Percentiles rank a stretch among this genome's conserved stretches.
Conservation (phyloP, 2,113 vertebrate species). For the western clawed frog (Xenopus tropicalis) region DNA sequence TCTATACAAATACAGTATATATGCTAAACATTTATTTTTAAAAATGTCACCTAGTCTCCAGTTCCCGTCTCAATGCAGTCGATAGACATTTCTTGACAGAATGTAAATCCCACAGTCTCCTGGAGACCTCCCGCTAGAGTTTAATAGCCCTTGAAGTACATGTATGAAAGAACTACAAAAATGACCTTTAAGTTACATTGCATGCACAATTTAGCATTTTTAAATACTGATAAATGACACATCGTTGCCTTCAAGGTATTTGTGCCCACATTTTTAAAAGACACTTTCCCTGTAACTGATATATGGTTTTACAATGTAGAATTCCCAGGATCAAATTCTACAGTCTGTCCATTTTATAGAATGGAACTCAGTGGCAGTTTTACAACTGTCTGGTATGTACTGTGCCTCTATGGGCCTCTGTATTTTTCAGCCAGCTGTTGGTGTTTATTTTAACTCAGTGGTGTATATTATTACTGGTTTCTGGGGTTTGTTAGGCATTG, state of each 20-base stretch:
- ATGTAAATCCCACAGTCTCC: neutral
- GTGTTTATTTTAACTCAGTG: conserved; percentile 42
- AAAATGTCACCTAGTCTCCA: too few relatives aligned
- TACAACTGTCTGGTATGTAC: conserved; percentile 44
- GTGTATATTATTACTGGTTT: conserved; percentile 36
- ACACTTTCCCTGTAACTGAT: conserved; percentile 17
- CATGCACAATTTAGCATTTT: neutral
- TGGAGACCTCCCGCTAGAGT: conserved; percentile 7
- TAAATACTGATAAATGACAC: neutral
- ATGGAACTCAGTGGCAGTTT: conserved; percentile 37
- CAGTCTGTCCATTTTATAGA: conserved; percentile 33
- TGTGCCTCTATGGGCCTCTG: conserved; percentile 38
- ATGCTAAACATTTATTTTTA: too few relatives aligned
- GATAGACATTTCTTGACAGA: too few relatives aligned
- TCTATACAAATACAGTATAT: too few relatives aligned
- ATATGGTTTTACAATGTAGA: conserved; percentile 25
- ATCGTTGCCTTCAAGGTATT: conserved; percentile 5
- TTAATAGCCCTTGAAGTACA: conserved; percentile 18
- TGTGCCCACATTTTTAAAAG: neutral
- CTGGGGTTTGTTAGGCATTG: conserved; percentile 16
- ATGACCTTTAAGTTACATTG: neutral
- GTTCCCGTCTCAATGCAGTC: too few relatives aligned
- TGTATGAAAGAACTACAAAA: conserved; percentile 1
- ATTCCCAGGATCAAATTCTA: conserved; percentile 31
- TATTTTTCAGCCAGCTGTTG: conserved; percentile 33